Conservation (phyloP, 2,888 invertebrate genomes). For the Phasia obesa region DNA sequence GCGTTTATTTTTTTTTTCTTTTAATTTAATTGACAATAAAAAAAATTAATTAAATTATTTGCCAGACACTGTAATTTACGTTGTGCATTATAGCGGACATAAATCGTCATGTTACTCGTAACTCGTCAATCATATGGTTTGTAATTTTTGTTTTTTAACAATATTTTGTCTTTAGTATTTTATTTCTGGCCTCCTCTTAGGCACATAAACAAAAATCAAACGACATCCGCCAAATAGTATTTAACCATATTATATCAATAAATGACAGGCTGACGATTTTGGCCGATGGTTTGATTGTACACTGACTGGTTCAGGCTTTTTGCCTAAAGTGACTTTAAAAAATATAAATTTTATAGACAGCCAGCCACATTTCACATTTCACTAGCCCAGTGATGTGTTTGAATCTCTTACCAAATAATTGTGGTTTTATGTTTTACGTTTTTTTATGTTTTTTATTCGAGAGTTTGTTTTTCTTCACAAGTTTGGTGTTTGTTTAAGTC, state of each 20-base stretch:
- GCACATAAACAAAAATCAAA: slow-evolving; percentile 32
- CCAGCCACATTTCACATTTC: slow-evolving; percentile 11
- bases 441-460: background rate
- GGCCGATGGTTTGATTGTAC: background rate
- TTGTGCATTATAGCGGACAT: slow-evolving; percentile 48
- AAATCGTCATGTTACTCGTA: slow-evolving; percentile 55
- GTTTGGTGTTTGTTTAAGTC: slow-evolving; percentile 56
- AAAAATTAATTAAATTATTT: slow-evolving; percentile 1
- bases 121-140: slow-evolving; percentile 55
- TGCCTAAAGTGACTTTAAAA: slow-evolving; percentile 15
- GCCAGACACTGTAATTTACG: slow-evolving; percentile 8
- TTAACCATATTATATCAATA: slow-evolving; percentile 42
- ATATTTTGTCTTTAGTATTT: slow-evolving; percentile 42
- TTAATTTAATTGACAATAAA: background rate
- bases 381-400: slow-evolving; percentile 16
- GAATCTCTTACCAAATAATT: slow-evolving; percentile 26
- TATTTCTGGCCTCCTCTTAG: slow-evolving; percentile 23
- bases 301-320: slow-evolving; percentile 8
- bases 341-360: slow-evolving; percentile 18
- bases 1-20: no score
- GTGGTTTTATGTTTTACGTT: slow-evolving; percentile 13
- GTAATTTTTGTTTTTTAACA: slow-evolving; percentile 12
- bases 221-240: slow-evolving; percentile 47
- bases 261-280: slow-evolving; percentile 28
- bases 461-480: no score